Percentiles rank a stretch among this genome's conserved stretches.
Conservation (phyloP, 2,888 invertebrate species). For the Conistra vaccinii region DNA sequence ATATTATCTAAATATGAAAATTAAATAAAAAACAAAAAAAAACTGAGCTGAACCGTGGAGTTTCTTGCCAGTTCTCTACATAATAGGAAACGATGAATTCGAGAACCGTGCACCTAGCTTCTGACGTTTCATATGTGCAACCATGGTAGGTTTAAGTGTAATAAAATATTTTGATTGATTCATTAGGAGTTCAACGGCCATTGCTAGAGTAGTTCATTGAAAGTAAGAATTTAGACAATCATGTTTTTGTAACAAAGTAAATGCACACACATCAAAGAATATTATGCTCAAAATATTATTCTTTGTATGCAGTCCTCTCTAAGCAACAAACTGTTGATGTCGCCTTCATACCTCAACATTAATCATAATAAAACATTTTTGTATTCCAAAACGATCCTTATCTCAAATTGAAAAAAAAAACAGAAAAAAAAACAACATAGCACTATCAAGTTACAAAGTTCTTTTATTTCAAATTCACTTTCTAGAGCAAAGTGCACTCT, state of each 20-base stretch:
- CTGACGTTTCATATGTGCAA: no score
- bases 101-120: no score
- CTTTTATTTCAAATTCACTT: conserved; percentile 27
- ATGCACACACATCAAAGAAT: not conserved
- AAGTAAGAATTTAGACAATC: not conserved
- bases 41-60: no score
- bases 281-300: conserved; percentile 22
- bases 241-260: conserved; percentile 2
- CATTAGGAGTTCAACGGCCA: not conserved
- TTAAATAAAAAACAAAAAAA: not conserved
- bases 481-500: conserved; percentile 38
- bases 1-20: not conserved
- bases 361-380: conserved; percentile 50
- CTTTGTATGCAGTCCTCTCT: conserved; percentile 11
- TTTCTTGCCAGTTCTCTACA: no score
- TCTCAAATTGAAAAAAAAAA: conserved; percentile 22
- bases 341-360: conserved; percentile 20
- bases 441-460: conserved; percentile 40
- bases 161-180: no score
- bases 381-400: conserved; percentile 16
- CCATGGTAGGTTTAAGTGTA: no score
- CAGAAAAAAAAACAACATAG: conserved; percentile 18
- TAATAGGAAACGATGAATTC: no score
- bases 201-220: not conserved
- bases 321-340: conserved; percentile 21